Evolutionary conservation across 2,113 vertebrate species (phyloP), one percentile per base, ranked within the genome.

Genomic region (Pachypanchax playfairii): DNA sequence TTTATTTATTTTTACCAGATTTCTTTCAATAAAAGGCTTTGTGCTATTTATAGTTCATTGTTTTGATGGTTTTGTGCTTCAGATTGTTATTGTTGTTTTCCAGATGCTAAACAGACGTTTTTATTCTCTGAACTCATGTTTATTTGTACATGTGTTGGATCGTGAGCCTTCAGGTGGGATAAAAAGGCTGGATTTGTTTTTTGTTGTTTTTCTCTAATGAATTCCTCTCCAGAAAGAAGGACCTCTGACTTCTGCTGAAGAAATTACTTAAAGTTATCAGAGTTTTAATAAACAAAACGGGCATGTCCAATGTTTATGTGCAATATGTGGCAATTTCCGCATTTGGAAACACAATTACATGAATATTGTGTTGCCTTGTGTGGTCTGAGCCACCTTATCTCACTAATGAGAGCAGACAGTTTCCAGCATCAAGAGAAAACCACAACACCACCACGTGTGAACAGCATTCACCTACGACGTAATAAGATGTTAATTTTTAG

Each of bases 41-140:
- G 29, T 33, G 12, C 10, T 21, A 3, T 20, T 2, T 33, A 61
- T 63, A 8, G 5, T 11, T 17, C 20, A 33, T 4, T 10, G 8
- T 43, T 29, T 49, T 28, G 46, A 54, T 25, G 18, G 42, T 6
- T 43, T 18, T 26, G 12, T 20, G 8, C 12, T 17, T 10, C 13
- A 21, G 11, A 3, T 25, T 0, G 7, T 48, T 22, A 49, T 31
- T 20, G n/a, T 14, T 55, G 3, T 1, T 24, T 65, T 24, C 24
- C 7, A 93, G 91, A 90, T 83, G 48, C 84, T 94, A 94, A 93
- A 92, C 90, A 92, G 87, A 86, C 91, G 92, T 92, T 93, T 92
- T 86, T 5, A 22, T 25, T 89, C 76, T 90, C 87, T 92, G 91
- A 93, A 93, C 92, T 93, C 91, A 88, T 89, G 89, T 90, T 94